Percentiles rank a stretch among this genome's conserved stretches.
phyloP scores from a whole-genome alignment of 2,888 invertebrate genomes.

The Ormyrus labotus region DNA sequence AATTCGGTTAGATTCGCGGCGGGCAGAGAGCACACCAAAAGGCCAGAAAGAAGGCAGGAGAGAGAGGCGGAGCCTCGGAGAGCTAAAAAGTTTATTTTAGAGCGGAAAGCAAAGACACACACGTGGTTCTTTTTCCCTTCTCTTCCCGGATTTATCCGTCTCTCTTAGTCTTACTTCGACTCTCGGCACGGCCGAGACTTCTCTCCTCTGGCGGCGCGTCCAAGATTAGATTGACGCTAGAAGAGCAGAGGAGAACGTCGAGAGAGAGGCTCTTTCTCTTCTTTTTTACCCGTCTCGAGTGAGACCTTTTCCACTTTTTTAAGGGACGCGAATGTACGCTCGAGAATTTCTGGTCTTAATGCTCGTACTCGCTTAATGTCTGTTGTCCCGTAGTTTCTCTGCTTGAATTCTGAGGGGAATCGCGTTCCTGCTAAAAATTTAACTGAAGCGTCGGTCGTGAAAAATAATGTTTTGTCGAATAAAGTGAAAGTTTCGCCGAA shows the following conservation, averaged over 20 bases:
- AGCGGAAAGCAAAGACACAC: conserved; percentile 30
- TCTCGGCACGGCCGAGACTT: neutral
- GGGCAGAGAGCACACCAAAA: too few species aligned
- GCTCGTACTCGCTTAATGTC: too few species aligned
- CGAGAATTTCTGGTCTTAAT: too few species aligned
- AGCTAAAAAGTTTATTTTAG: conserved; percentile 60
- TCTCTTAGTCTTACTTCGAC: neutral
- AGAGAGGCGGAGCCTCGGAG: conserved; percentile 34
- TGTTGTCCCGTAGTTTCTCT: too few species aligned
- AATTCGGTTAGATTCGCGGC: neutral
- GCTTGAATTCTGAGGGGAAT: too few species aligned
- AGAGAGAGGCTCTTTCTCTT: neutral
- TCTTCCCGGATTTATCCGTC: conserved; percentile 34
- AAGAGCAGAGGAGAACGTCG: neutral
- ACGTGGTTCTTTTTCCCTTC: conserved; percentile 32
- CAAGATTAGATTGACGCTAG: conserved; percentile 53
- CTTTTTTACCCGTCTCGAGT: neutral
- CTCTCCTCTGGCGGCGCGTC: conserved; percentile 5
- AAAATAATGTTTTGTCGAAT: too few species aligned
- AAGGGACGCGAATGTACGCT: too few species aligned
- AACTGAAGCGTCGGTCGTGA: too few species aligned
- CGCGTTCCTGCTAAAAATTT: too few species aligned
- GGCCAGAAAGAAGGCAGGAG: too few species aligned
- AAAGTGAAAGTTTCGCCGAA: too few species aligned
- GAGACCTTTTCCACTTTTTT: neutral